Conservation (phyloP, 2,888 invertebrate genomes). For the Pilophorus perplexus region DNA sequence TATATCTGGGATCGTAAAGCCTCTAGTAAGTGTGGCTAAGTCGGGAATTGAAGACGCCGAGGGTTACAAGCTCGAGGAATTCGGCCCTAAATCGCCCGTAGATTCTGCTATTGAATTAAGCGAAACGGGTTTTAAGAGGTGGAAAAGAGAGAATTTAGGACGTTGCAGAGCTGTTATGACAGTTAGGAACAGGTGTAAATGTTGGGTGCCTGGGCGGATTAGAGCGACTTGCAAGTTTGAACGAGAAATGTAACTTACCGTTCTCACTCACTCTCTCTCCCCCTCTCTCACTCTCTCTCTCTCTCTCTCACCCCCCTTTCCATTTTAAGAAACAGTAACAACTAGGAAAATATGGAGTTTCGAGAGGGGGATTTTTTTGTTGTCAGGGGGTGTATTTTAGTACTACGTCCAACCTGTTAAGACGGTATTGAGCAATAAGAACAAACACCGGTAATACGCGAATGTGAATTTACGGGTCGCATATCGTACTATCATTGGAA, state of each 20-base stretch:
- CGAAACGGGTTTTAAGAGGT: conserved; percentile 17
- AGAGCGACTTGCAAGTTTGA: not conserved
- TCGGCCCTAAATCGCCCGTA: not conserved
- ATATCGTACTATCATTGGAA: not conserved
- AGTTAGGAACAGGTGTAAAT: conserved; percentile 27
- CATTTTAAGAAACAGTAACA: conserved; percentile 22
- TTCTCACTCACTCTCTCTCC: too few species aligned
- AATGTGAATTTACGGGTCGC: conserved; percentile 1
- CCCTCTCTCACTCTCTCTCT: too few species aligned
- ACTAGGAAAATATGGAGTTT: not conserved
- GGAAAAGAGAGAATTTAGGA: conserved; percentile 17
- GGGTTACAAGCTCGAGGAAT: not conserved
- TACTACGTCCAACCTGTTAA: not conserved
- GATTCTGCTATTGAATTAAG: conserved; percentile 7
- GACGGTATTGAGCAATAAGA: conserved; percentile 6
- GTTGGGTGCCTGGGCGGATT: conserved; percentile 11
- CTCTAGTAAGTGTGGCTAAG: not conserved
- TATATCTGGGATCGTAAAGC: conserved; percentile 3
- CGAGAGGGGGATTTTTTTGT: not conserved
- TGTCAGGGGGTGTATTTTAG: not conserved
- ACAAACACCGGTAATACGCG: not conserved
- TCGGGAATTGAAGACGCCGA: conserved; percentile 5
- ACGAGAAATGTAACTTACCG: conserved; percentile 11
- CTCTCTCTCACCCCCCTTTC: too few species aligned
- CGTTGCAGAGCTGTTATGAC: conserved; percentile 22